Evolutionary conservation across 2,888 invertebrate genomes (phyloP), one percentile per base, ranked within the genome.

Genomic region (Didymodactylos carnosus): DNA sequence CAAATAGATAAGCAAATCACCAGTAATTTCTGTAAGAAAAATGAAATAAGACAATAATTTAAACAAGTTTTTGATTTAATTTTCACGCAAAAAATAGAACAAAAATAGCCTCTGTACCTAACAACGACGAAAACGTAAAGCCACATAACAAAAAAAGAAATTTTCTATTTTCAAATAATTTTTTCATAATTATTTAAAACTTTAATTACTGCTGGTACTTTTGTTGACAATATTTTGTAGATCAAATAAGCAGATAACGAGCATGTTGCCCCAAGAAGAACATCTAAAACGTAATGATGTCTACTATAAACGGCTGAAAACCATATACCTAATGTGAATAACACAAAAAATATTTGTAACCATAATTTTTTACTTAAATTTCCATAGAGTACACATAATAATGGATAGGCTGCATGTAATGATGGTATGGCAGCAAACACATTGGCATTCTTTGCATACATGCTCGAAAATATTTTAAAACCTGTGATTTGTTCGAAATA

Each of bases 381-480:
- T 25, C 46, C 43, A 35, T 40, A 71, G 0, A 46, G 11, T 2
- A 71, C 39, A 35, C 23, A 25, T 29, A 71, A 27, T 16, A 46
- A 13, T 29, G 71, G 71, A 35, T 71, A 71, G 1, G 71, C 71
- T 3, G 71, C 39, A n/a, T 71, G 71, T 23, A 71, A 35, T 16
- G 71, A 71, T 29, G 71, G 71, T 19, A 71, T 71, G 29, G 71
- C 43, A 35, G 46, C 71, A n/a, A 71, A 46, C 2, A 71, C 40
- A 46, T 71, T 70, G 3, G 70, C 39, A 40, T 70, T 70, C 23
- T 70, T 70, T 16, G 39, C 27, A 40, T 70, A 70, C 41, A 70
- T 70, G 5, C 25, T 39, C 19, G 39, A 40, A 7, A 70, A 70
- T 11, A 70, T 2, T 25, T 41, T 41, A n/a, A 70, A 40, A 0